A percentile compares a stretch with the other conserved stretches of the same genome.
Conservation (phyloP, 2,888 invertebrate species). For the Serripes groenlandicus region DNA sequence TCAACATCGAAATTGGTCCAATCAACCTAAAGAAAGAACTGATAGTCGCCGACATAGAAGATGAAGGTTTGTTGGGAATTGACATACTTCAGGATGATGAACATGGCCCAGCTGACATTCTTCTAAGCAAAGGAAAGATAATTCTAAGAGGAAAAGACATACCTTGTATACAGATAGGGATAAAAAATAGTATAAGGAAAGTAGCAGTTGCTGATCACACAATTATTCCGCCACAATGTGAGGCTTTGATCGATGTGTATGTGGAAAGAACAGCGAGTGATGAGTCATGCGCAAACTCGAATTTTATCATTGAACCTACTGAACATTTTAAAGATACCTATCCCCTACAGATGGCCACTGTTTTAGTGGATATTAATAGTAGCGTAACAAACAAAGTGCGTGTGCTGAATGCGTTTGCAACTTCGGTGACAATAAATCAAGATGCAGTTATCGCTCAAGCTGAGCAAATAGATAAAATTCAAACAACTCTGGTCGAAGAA, state of each 20-base stretch:
- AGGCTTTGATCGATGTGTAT: constrained; percentile 56
- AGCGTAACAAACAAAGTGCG: constrained; percentile 49
- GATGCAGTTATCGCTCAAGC: constrained; percentile 51
- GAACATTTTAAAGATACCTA: constrained; percentile 39
- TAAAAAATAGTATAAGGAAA: constrained; percentile 10
- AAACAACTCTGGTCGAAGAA: neutral
- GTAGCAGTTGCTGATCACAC: constrained; percentile 51
- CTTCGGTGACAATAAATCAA: constrained; percentile 29
- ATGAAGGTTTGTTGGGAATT: constrained; percentile 52
- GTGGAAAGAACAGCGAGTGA: constrained; percentile 42
- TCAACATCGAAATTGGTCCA: constrained; percentile 21
- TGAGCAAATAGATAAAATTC: constrained; percentile 27
- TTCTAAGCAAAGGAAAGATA: constrained; percentile 39
- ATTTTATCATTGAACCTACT: constrained; percentile 51
- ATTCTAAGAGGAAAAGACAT: constrained; percentile 29
- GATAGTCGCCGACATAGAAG: constrained; percentile 55
- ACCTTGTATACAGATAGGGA: constrained; percentile 36
- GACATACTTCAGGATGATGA: constrained; percentile 36
- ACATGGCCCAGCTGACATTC: constrained; percentile 42
- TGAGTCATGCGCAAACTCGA: constrained; percentile 6
- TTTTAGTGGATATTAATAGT: constrained; percentile 45
- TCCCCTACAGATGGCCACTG: constrained; percentile 50
- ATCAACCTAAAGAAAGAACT: constrained; percentile 2
- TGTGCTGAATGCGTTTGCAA: constrained; percentile 57
- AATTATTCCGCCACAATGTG: constrained; percentile 43